These are phyloP conservation scores for Morpho achilles DNA, from an alignment of 2,888 invertebrate genomes.

Conservation along the genomic window DNA sequence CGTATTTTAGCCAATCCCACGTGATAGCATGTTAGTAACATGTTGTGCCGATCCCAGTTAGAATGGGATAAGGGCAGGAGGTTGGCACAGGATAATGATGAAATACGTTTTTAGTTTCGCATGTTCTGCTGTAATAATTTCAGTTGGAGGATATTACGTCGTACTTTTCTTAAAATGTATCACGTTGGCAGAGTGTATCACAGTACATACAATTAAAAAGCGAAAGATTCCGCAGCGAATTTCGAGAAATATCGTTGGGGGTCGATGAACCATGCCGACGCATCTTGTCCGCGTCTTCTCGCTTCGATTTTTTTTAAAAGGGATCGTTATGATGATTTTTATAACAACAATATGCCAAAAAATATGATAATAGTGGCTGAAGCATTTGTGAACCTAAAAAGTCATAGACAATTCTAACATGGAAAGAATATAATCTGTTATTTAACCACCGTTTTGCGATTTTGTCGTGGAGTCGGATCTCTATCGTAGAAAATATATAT, in stretches of 20 bases:
- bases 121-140: conserved; percentile 6
- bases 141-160: conserved; percentile 6
- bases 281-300: conserved; percentile 68
- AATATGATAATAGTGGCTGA: not conserved
- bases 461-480: too few relatives aligned
- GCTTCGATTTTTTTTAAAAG: conserved; percentile 55
- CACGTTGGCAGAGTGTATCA: conserved; percentile 68
- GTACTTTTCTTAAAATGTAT: conserved; percentile 65
- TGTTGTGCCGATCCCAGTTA: too few relatives aligned
- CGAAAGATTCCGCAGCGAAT: conserved; percentile 74
- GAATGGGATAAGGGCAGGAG: too few relatives aligned
- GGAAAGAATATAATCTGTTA: too few relatives aligned
- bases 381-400: not conserved
- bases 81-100: too few relatives aligned
- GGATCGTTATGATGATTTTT: conserved; percentile 38
- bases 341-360: not conserved
- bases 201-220: conserved; percentile 76
- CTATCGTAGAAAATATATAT: too few relatives aligned
- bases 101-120: not conserved
- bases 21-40: too few relatives aligned
- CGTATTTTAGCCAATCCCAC: too few relatives aligned
- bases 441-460: too few relatives aligned
- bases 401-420: too few relatives aligned
- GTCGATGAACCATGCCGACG: conserved; percentile 72
- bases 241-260: conserved; percentile 77